Evolutionary conservation across 2,113 vertebrate species (phyloP).

Genomic region (Burhinus oedicnemus): DNA sequence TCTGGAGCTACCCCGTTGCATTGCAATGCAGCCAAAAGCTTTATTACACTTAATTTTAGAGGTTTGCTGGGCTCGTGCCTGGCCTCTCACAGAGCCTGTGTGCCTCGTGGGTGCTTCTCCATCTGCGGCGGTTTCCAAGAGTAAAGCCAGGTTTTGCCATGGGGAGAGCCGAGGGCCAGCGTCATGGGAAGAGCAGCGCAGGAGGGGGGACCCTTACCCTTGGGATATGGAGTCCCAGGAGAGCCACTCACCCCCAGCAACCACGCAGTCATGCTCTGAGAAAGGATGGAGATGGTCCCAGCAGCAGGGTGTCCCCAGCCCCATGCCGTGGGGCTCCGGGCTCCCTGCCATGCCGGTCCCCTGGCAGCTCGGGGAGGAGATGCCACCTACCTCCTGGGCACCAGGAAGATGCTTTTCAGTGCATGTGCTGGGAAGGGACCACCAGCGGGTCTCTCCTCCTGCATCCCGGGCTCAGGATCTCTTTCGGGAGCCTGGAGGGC

Average conservation of each 20-base stretch:
- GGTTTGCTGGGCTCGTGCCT: neutral
- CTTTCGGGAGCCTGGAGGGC: neutral
- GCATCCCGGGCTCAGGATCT: neutral
- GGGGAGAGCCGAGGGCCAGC: neutral
- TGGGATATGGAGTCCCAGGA: neutral
- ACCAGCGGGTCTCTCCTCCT: neutral
- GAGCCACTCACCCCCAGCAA: neutral
- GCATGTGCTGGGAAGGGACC: neutral
- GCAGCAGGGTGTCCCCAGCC: neutral
- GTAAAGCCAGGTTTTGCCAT: neutral
- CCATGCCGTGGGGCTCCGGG: neutral
- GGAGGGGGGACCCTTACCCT: neutral
- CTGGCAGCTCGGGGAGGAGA: neutral
- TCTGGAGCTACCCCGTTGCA: neutral
- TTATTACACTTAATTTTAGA: neutral
- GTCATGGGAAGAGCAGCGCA: rapidly evolving
- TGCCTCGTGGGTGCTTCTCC: neutral
- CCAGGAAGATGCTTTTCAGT: neutral
- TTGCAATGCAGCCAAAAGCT: neutral
- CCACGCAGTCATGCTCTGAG: neutral
- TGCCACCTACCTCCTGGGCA: neutral
- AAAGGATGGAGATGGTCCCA: neutral
- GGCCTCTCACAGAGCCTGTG: neutral
- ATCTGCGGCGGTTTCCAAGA: neutral
- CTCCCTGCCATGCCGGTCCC: neutral